Conservation (phyloP, 35 echinoderm and acorn worm species). For the Ophiothrix spiculata region DNA sequence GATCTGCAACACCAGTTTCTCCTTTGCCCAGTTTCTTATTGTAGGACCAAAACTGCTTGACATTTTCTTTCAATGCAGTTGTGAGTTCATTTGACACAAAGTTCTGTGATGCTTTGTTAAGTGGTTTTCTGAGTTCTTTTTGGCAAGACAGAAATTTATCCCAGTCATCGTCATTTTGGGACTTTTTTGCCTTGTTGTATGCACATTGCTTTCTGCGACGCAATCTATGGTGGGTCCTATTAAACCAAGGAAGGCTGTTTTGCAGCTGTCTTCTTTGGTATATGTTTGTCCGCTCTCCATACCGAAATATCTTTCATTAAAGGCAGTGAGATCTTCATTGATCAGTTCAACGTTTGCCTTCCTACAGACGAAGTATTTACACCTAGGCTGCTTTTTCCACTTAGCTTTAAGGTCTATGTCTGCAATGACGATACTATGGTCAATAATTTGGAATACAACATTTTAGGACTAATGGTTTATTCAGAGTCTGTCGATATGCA, state of each 20-base stretch:
- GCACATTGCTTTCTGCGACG: not conserved
- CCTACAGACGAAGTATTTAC: not conserved
- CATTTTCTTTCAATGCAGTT: too few relatives aligned
- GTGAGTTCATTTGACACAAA: constrained; percentile 22
- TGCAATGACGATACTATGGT: too few relatives aligned
- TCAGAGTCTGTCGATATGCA: too few relatives aligned
- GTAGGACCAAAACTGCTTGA: constrained; percentile 27
- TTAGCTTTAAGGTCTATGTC: not conserved
- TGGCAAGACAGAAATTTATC: constrained; percentile 1
- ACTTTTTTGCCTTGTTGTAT: constrained; percentile 4
- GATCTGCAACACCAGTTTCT: constrained; percentile 14
- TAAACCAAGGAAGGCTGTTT: not conserved
- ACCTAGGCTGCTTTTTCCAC: not conserved
- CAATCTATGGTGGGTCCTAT: not conserved
- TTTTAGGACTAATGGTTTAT: too few relatives aligned
- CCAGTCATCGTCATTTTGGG: not conserved
- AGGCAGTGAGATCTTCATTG: not conserved
- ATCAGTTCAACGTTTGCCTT: not conserved
- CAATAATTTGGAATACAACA: too few relatives aligned
- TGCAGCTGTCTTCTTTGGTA: not conserved
- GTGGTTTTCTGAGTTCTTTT: constrained; percentile 4
- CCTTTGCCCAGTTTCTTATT: not conserved
- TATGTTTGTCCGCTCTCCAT: not conserved
- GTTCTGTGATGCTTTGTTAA: not conserved
- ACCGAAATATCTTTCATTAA: not conserved